Evolutionary conservation across 2,888 invertebrate species (phyloP).

Genomic region (Neocrepidodera transversa): DNA sequence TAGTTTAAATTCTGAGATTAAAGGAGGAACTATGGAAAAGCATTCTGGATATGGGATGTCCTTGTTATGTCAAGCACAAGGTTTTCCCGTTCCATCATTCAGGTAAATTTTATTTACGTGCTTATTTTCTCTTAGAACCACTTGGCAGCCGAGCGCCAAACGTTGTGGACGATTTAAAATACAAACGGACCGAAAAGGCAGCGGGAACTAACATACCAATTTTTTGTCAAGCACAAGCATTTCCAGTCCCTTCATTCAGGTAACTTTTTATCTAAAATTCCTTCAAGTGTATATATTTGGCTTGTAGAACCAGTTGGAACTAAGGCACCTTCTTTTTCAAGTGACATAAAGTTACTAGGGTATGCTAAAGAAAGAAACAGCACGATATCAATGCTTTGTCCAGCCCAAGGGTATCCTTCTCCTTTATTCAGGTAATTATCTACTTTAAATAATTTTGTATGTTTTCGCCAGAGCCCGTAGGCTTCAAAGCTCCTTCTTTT

Average conservation of each 20-base stretch:
- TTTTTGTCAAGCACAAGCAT: slow-evolving; percentile 68
- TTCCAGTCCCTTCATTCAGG: slow-evolving; percentile 64
- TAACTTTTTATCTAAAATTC: slow-evolving; percentile 71
- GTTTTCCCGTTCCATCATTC: slow-evolving; percentile 65
- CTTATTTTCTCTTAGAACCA: slow-evolving; percentile 54
- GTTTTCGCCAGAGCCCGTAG: slow-evolving; percentile 67
- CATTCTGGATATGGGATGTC: slow-evolving; percentile 52
- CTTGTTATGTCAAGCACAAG: slow-evolving; percentile 66
- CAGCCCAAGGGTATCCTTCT: slow-evolving; percentile 75
- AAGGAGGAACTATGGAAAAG: slow-evolving; percentile 53
- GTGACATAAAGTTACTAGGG: slow-evolving; percentile 69
- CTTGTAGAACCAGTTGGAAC: slow-evolving; percentile 67
- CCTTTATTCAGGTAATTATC: slow-evolving; percentile 69
- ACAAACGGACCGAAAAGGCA: slow-evolving; percentile 32
- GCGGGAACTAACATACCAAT: slow-evolving; percentile 40
- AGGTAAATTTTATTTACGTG: slow-evolving; percentile 57
- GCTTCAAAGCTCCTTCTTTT: slow-evolving; percentile 71
- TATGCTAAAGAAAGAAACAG: slow-evolving; percentile 53
- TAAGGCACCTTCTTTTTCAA: slow-evolving; percentile 70
- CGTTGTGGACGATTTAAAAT: slow-evolving; percentile 43
- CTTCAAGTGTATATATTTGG: slow-evolving; percentile 59
- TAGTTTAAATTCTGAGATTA: slow-evolving; percentile 51
- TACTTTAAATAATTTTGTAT: slow-evolving; percentile 2
- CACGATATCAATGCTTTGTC: slow-evolving; percentile 69
- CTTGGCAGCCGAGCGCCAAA: slow-evolving; percentile 59